phyloP scores from a whole-genome alignment of 2,888 invertebrate species.

The Willowsia nigromaculata region DNA sequence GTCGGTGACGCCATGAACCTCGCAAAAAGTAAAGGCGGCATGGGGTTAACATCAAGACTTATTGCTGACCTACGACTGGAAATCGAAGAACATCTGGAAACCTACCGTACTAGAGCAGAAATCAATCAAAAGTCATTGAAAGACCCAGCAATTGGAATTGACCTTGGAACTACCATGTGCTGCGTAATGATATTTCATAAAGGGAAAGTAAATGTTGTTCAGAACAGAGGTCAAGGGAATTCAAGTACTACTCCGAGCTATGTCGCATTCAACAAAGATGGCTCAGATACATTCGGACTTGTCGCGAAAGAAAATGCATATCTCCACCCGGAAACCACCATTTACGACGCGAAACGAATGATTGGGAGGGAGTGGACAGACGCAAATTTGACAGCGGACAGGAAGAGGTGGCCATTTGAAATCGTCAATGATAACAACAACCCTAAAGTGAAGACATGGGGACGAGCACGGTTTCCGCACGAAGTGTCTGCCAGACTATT shows the following conservation, averaged over 20 bases:
- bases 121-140: too few relatives aligned
- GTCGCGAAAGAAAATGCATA: constrained; percentile 89
- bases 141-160: too few relatives aligned
- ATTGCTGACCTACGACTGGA: too few relatives aligned
- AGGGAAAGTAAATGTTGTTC: constrained; percentile 49
- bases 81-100: too few relatives aligned
- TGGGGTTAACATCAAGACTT: too few relatives aligned
- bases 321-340: constrained; percentile 87
- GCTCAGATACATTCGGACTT: constrained; percentile 81
- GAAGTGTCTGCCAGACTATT: constrained; percentile 13
- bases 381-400: constrained; percentile 31
- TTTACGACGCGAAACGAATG: too few relatives aligned
- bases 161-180: constrained; percentile 45
- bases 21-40: too few relatives aligned
- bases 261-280: background rate
- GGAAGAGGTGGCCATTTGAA: constrained; percentile 67
- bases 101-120: too few relatives aligned
- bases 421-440: background rate
- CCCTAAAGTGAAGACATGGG: background rate
- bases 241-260: too few relatives aligned
- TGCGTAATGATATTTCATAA: constrained; percentile 35
- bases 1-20: too few relatives aligned
- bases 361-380: constrained; percentile 55
- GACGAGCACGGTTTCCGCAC: background rate
- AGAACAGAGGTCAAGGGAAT: too few relatives aligned